A percentile compares a stretch with the other conserved stretches of the same genome.
Evolutionary conservation across 1,140 invertebrate genomes (phyloP).

Genomic region (Ridgeia piscesae): DNA sequence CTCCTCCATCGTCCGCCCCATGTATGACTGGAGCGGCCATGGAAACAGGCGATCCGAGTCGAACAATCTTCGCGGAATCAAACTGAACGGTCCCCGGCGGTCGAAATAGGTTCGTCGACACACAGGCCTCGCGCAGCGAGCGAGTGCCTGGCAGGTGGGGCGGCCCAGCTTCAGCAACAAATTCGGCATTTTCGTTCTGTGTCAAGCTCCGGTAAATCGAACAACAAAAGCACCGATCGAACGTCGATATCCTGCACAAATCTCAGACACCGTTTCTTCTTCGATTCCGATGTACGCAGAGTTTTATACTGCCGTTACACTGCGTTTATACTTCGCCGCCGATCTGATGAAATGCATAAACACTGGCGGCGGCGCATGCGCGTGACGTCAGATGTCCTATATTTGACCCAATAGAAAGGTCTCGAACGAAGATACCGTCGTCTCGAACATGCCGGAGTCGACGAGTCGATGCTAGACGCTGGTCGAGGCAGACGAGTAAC

Average conservation of each 20-base stretch:
- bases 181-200: neutral
- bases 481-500: neutral
- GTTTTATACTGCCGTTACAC: neutral
- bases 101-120: neutral
- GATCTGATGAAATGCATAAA: neutral
- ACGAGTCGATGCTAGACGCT: neutral
- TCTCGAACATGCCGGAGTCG: neutral
- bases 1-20: neutral
- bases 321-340: neutral
- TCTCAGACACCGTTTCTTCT: neutral
- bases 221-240: neutral
- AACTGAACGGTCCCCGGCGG: neutral
- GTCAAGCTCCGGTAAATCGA: neutral
- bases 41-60: neutral
- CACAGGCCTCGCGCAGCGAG: neutral
- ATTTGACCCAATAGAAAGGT: neutral
- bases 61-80: neutral
- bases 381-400: neutral
- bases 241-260: neutral
- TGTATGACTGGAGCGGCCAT: neutral
- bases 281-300: neutral
- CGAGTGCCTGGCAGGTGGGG: neutral
- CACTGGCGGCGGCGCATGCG: neutral
- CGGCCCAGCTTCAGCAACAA: neutral
- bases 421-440: neutral